Base-by-base conservation (phyloP, 2,113 vertebrate species). In the Myodes glareolus region DNA sequence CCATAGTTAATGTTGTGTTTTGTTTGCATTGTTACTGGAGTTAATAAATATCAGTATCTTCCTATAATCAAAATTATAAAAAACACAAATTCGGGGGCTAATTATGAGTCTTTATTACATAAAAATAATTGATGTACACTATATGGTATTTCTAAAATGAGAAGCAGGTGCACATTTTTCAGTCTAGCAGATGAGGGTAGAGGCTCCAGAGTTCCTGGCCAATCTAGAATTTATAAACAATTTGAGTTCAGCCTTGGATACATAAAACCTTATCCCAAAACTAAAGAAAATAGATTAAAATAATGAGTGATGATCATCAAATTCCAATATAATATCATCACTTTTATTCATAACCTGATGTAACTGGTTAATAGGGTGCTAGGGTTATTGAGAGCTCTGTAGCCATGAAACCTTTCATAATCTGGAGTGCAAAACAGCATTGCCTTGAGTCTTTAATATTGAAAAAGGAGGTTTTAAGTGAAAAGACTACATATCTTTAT, bases 21-120 rank as follows among this genome's bases (percentile, higher is more conserved):
- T 52, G 31, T 92, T 92, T 93, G 95, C 65, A 50, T 47, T 55
- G 52, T 75, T 85, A 61, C 42, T 72, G 36, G 91, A 25, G 3
- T 3, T 89, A 12, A 61, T 42, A 91, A 91, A n/a, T 13, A 82
- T 93, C 8, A 84, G 80, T 89, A 88, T 95, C 52, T 86, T 68
- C 2, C 25, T 58, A 55, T 21, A 85, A 80, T 88, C 25, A 55
- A 36, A 63, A 85, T 16, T 19, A 76, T 29, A 91, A 9, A 70
- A 31, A 85, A n/a, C n/a, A 88, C 19, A 86, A 61, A 82, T 1
- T 10, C 86, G 47, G 0, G 6, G 11, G 58, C 65, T 70, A 92
- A 45, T n/a, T 16, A 9, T 19, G 19, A 6, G 10, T 25, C 36
- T 95, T 92, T 90, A 6, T 82, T 36, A 88, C 10, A 91, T 61